Evolutionary conservation across 2,888 invertebrate genomes (phyloP), one percentile per base, ranked within the genome.

Genomic region (Myopa testacea): DNA sequence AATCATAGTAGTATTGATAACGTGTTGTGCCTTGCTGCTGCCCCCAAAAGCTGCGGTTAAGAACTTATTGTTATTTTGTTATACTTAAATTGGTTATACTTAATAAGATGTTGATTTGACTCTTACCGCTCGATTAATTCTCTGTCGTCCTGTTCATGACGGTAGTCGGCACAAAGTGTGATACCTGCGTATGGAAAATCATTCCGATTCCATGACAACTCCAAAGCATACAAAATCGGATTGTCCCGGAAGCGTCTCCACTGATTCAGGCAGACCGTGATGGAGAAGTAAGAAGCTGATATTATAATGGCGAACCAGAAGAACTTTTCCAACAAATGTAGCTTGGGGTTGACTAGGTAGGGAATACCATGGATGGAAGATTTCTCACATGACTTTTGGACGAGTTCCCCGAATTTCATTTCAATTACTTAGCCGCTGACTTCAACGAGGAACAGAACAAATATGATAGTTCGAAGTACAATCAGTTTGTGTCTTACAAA

Each of bases 151-250:
- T 86, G 80, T 26, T 89, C 82, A 40, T 90, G 80, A 81, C 88
- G 87, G 26, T 84, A 85, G 5, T 84, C 77, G 0, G 91, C 90
- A 80, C 92, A 92, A 74, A 92, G 84, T 0, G 92, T 91, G 0
- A 90, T 83, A 0, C 90, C 87, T 1, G 91, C 90, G 80, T 91
- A 90, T 0, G 90, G 87, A 10, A 92, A 90, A 63, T 89, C 89
- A 84, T 90, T 90, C 26, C 90, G 87, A 67, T 89, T 90, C 78
- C 89, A 86, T 75, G 91, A 88, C 76, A 90, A 85, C 84, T 91
- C 90, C 86, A 91, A 89, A 8, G 91, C 90, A 80, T 91, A 90
- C 4, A 91, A 90, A 19, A 90, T 90, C 0, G 91, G 91, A 85
- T 90, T 90, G 72, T 90, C 87, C 45, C 87, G 88, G 83, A 90